A percentile compares a stretch with the other conserved stretches of the same genome.
These are phyloP conservation scores for Rhinogobius similis DNA, from an alignment of 2,113 vertebrate species.

Conservation along the genomic window DNA sequence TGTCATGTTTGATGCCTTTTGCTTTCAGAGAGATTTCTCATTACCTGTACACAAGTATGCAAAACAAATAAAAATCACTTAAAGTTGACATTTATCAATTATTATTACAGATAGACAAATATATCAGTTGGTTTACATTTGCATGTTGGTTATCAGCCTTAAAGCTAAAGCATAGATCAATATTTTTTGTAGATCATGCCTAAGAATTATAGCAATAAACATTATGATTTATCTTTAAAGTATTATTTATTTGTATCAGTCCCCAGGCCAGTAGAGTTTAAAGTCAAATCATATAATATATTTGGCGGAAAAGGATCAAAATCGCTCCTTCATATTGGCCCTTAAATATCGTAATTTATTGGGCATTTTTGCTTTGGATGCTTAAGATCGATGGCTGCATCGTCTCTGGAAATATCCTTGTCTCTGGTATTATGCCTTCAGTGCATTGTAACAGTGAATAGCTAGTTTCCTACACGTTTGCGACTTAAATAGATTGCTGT, in stretches of 20 bases:
- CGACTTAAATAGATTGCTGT: background rate
- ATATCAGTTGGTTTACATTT: too few relatives aligned
- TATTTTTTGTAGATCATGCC: too few relatives aligned
- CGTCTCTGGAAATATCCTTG: background rate
- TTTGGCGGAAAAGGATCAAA: background rate
- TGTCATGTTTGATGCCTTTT: conserved; percentile 42
- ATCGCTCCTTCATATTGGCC: too few relatives aligned
- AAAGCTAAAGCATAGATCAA: too few relatives aligned
- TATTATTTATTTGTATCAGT: too few relatives aligned
- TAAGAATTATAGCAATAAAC: too few relatives aligned
- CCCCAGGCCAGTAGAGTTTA: background rate
- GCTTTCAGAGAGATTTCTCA: conserved; percentile 41
- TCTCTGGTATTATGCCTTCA: background rate
- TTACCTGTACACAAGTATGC: conserved; percentile 17
- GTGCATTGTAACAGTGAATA: background rate
- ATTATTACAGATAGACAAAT: too few relatives aligned
- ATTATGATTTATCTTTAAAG: too few relatives aligned
- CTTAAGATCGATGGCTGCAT: background rate
- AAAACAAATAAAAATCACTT: background rate
- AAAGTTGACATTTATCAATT: background rate
- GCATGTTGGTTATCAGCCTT: too few relatives aligned
- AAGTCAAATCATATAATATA: background rate
- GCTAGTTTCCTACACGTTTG: background rate
- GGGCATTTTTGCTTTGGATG: too few relatives aligned
- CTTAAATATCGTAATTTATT: too few relatives aligned